A percentile compares a stretch with the other conserved stretches of the same genome.
phyloP scores from a whole-genome alignment of 2,113 vertebrate species.

The pig (Sus scrofa) region DNA sequence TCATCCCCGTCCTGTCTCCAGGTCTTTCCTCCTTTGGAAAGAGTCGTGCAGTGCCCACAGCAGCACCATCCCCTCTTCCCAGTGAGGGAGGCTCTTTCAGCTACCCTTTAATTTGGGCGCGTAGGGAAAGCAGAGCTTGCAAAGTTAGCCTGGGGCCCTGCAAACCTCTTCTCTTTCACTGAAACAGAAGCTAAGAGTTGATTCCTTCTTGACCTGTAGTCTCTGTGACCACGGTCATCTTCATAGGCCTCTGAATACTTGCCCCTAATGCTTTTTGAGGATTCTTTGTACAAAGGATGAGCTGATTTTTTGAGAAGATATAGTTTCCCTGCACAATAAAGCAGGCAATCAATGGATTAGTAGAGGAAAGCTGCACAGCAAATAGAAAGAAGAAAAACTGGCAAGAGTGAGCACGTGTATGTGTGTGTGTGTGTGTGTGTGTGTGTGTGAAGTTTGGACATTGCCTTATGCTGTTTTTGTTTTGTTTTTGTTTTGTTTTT shows the following conservation, averaged over 20 bases:
- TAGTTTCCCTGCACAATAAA: not conserved
- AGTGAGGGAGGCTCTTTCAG: conserved; percentile 35
- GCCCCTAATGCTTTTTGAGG: not conserved
- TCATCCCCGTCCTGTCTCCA: conserved; percentile 8
- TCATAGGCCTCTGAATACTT: not conserved
- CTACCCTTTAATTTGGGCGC: not conserved
- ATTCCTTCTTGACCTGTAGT: not conserved
- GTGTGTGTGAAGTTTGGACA: not conserved
- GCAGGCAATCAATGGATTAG: not conserved
- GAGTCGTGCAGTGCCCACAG: not conserved
- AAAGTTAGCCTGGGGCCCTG: not conserved
- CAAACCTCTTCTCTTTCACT: not conserved
- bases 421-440: not conserved
- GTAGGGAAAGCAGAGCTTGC: conserved; percentile 4
- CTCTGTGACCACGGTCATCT: not conserved
- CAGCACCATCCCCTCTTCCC: conserved; percentile 30
- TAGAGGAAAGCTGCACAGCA: not conserved
- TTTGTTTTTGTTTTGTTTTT: no score
- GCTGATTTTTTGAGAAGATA: not conserved
- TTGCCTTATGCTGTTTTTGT: not conserved
- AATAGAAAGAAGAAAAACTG: not conserved
- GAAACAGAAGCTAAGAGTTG: not conserved
- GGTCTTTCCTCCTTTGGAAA: not conserved
- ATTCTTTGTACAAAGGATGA: not conserved
- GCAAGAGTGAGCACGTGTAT: not conserved